Conservation (phyloP, 2,888 invertebrate species). For the Biston stratarius region DNA sequence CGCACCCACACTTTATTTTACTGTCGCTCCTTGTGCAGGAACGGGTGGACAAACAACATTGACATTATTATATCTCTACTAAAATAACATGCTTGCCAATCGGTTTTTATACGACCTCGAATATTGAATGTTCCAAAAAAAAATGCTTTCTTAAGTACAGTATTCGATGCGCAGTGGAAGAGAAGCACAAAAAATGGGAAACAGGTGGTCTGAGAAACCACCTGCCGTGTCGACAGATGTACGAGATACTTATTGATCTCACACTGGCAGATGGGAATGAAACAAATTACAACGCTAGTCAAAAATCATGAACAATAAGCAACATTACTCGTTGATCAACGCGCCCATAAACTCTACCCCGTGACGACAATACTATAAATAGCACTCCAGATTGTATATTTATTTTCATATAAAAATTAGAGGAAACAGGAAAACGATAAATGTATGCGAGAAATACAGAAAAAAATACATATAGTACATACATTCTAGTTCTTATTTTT, state of each 20-base stretch:
- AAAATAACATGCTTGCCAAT: slow-evolving; percentile 24
- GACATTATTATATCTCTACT: slow-evolving; percentile 13
- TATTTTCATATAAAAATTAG: not conserved
- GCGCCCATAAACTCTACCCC: not conserved
- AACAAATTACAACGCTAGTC: slow-evolving; percentile 15
- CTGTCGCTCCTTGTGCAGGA: slow-evolving; percentile 26
- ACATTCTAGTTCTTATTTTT: no score
- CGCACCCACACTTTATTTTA: slow-evolving; percentile 44
- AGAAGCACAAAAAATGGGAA: slow-evolving; percentile 70
- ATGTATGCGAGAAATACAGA: not conserved
- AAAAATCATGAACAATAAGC: not conserved
- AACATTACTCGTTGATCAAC: not conserved
- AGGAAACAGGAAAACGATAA: slow-evolving; percentile 6
- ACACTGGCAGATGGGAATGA: slow-evolving; percentile 13
- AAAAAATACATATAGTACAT: not conserved
- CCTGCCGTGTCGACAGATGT: slow-evolving; percentile 75
- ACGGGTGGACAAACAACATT: slow-evolving; percentile 22
- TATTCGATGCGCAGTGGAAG: slow-evolving; percentile 46
- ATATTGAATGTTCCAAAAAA: slow-evolving; percentile 33
- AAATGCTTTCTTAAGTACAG: slow-evolving; percentile 42
- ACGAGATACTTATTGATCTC: slow-evolving; percentile 53
- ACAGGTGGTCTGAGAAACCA: slow-evolving; percentile 72
- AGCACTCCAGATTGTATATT: not conserved
- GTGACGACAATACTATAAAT: not conserved
- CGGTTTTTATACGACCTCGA: slow-evolving; percentile 21